Percentiles rank a stretch among this genome's conserved stretches.
phyloP scores from a whole-genome alignment of 2,113 vertebrate species.

The Corythoichthys intestinalis region DNA sequence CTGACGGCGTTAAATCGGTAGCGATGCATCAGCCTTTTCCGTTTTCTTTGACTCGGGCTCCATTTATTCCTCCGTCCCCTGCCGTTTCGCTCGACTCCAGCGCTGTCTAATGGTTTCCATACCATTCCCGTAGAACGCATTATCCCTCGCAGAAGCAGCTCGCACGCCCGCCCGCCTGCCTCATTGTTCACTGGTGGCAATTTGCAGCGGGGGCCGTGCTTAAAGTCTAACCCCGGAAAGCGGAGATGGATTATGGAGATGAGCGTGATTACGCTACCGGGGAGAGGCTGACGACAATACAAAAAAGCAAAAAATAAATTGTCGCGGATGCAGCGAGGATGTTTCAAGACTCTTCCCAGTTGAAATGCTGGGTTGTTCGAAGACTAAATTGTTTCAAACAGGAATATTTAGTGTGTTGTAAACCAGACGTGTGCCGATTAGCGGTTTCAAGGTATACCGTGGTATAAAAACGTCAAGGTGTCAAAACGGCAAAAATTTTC shows the following conservation, averaged over 20 bases:
- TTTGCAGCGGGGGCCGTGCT: slow-evolving; percentile 30
- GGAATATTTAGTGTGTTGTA: too few species aligned
- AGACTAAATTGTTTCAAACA: too few species aligned
- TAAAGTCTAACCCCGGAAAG: slow-evolving; percentile 13
- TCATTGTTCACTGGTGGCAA: slow-evolving; percentile 30
- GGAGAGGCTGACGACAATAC: not conserved
- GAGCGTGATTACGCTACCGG: not conserved
- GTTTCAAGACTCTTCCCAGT: too few species aligned
- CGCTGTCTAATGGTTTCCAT: slow-evolving; percentile 53
- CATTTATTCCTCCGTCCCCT: slow-evolving; percentile 33
- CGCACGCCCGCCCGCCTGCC: slow-evolving; percentile 7
- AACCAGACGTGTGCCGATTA: too few species aligned
- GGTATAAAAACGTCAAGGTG: too few species aligned
- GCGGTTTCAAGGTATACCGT: too few species aligned
- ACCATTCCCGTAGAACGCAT: slow-evolving; percentile 24
- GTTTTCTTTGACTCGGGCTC: slow-evolving; percentile 36
- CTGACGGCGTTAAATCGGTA: slow-evolving; percentile 11
- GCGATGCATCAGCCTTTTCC: slow-evolving; percentile 46
- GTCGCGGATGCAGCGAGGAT: too few species aligned
- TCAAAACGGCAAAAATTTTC: too few species aligned
- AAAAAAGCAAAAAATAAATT: not conserved
- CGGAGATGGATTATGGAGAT: slow-evolving; percentile 4
- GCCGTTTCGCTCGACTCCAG: slow-evolving; percentile 21
- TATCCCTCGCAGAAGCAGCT: slow-evolving; percentile 51
- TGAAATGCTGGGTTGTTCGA: too few species aligned